These are phyloP conservation scores for Tetramorium bicarinatum DNA, from an alignment of 2,888 invertebrate species.

Conservation along the genomic window DNA sequence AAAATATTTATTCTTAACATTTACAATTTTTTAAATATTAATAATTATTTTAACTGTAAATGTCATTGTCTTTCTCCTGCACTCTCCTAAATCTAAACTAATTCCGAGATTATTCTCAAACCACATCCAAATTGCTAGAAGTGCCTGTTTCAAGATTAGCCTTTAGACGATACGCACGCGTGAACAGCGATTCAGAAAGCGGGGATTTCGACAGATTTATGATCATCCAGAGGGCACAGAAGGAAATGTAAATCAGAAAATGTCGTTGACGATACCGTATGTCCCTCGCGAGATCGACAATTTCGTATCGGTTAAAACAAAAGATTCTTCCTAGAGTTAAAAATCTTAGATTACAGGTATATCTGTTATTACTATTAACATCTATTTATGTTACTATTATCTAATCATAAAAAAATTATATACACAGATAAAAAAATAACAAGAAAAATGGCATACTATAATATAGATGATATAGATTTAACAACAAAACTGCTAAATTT, in stretches of 20 bases:
- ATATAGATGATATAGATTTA: not conserved
- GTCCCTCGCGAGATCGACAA: conserved; percentile 53
- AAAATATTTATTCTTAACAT: not conserved
- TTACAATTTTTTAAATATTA: not conserved
- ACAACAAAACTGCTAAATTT: not conserved
- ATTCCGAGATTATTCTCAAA: conserved; percentile 4
- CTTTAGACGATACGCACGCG: conserved; percentile 43
- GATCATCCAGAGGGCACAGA: conserved; percentile 74
- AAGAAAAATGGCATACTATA: not conserved
- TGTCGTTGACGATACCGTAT: not conserved
- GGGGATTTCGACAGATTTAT: conserved; percentile 80
- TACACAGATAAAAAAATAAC: not conserved
- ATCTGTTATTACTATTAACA: not conserved
- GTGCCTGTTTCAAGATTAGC: conserved; percentile 67
- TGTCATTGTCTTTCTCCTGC: not conserved
- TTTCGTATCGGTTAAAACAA: conserved; percentile 48
- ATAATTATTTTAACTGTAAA: not conserved
- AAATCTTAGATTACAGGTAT: conserved; percentile 1
- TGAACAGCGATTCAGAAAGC: conserved; percentile 75
- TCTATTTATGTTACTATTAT: not conserved
- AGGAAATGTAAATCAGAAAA: conserved; percentile 78
- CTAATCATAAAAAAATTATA: not conserved
- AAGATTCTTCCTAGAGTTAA: conserved; percentile 15
- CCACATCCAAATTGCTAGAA: not conserved
- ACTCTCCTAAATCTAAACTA: not conserved